Base-by-base conservation (phyloP, 1,140 invertebrate genomes). In the Drosophila navojoa region DNA sequence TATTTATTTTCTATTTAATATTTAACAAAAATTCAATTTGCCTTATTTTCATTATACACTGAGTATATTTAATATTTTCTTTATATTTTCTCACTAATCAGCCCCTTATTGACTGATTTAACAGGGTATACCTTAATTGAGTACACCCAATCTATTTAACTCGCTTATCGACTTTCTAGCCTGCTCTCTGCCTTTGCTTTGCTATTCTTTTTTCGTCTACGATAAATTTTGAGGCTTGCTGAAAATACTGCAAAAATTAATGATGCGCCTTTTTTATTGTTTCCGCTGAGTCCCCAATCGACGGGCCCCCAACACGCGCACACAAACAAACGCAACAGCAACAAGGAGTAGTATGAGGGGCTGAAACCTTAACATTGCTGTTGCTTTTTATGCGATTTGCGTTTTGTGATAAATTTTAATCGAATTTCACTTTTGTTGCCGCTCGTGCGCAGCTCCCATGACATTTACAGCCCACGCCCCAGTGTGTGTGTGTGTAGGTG, bases 251-350 rank as follows among this genome's bases (percentile, higher is more conserved):
- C 40, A 84, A 84, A 82, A 82, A 82, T 84, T 84, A 82, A 84
- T 85, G 77, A 84, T 79, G 81, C 70, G 73, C 76, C 62, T 70
- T 68, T 71, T 79, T 77, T 79, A 72, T 79, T 79, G 73, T 76
- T 77, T 77, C 69, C 73, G 58, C 22, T 16, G 45, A 53, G n/a
- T 11, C 32, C 10, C 19, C 27, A 27, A n/a, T n/a, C 59, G 4
- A 22, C 44, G 19, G n/a, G 13, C 9, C 25, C 25, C 25, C 10
- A n/a, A 13, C 22, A 19, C 42, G 10, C n/a, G 2, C n/a, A 16
- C 6, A 45, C n/a, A 49, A 50, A 7, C 6, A 32, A 45, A 35
- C 10, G 59, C 49, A 19, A 54, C 19, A 58, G 58, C 25, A 15
- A 44, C 19, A 19, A 19, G 19, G 19, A 44, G 40, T 15, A 15